These are phyloP conservation scores for Salvelinus namaycush DNA, from an alignment of 2,113 vertebrate genomes.

Conservation along the genomic window DNA sequence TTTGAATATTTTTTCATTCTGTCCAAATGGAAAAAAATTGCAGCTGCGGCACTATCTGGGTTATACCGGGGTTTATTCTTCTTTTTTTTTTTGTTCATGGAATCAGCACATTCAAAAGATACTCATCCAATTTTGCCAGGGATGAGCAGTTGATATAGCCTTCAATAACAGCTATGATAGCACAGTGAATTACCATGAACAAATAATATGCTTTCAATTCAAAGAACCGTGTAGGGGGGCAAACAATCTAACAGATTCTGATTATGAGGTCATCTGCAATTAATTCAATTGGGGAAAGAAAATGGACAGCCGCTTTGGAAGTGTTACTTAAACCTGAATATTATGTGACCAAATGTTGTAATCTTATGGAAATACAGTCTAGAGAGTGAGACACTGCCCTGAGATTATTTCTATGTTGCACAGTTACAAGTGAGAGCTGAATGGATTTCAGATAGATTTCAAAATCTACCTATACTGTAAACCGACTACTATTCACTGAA, in stretches of 20 bases:
- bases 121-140: background rate
- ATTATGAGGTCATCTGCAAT: background rate
- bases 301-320: background rate
- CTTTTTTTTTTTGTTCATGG: slow-evolving; percentile 14
- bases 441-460: too few species aligned
- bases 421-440: background rate
- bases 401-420: background rate
- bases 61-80: background rate
- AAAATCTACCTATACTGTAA: too few species aligned
- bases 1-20: slow-evolving; percentile 40
- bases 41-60: slow-evolving; percentile 29
- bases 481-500: too few species aligned
- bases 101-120: slow-evolving; percentile 32
- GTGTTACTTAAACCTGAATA: background rate
- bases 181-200: slow-evolving; percentile 23
- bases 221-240: background rate
- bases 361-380: background rate
- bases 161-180: slow-evolving; percentile 28
- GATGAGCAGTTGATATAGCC: slow-evolving; percentile 13
- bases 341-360: too few species aligned
- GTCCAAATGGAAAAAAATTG: slow-evolving; percentile 26
- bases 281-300: background rate
- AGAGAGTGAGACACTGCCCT: too few species aligned
- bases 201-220: slow-evolving; percentile 13
- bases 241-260: background rate